Evolutionary conservation across 2,888 invertebrate species (phyloP), one percentile per base, ranked within the genome.

Genomic region (Encarsia formosa): DNA sequence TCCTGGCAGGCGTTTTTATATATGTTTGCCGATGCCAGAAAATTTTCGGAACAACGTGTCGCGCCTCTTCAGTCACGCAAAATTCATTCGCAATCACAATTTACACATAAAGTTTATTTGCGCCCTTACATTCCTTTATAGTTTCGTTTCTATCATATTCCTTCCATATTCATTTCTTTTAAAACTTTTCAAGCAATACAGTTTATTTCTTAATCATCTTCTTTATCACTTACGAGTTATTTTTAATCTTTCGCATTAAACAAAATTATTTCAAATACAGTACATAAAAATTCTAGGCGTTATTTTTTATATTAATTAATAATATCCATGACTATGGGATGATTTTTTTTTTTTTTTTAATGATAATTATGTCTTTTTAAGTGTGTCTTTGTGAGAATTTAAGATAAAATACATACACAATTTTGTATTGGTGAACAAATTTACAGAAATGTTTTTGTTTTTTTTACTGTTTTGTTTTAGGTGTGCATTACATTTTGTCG

Each of bases 1-100:
- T 18, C 51, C 51, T 44, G 51, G 40, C 32, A 16, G 49, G 52
- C 49, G 19, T 53, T 56, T 56, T 56, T 56, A 56, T 56, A 56
- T 56, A 56, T 56, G 53, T 56, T 52, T 49, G 56, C 56, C 56
- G 44, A 26, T 20, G 37, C 52, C 48, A 52, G 55, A 45, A 15
- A 19, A 34, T 11, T n/a, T 26, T 50, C 44, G 43, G 47, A 51
- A 48, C 32, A 24, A 19, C 40, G 16, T 24, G 15, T 24, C 24
- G 13, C 40, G n/a, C 40, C 5, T 20, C 22, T 11, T 20, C 24
- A 5, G 24, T 40, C 40, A 5, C 40, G 15, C 8, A 9, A 34
- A 34, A 34, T n/a, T 34, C 18, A 37, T n/a, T 11, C 24, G 16
- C 23, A 13, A 18, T 13, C 51, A 46, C 13, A 26, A 32, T 32